Base-by-base conservation (phyloP, 2,797 vertebrate species). In the Thripadectes ignobilis region DNA sequence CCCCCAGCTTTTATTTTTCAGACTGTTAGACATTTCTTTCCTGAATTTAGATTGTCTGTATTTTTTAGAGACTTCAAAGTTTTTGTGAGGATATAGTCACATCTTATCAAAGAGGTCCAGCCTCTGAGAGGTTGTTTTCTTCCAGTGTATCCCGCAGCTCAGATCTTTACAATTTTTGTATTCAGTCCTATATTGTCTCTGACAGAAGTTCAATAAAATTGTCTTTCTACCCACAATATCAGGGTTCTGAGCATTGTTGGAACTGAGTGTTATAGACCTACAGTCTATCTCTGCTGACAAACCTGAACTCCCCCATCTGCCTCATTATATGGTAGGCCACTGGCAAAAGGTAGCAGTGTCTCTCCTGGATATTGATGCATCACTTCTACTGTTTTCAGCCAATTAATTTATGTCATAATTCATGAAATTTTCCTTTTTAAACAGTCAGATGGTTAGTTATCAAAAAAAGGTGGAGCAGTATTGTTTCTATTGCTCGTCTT, bases 151-250 rank as follows among this genome's bases (percentile, higher is more conserved):
- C 84, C 88, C 46, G 45, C 62, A 83, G 92, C 51, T 96, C 76
- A 73, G 83, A 74, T 92, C 55, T 95, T 86, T 87, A 90, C 38
- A 74, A 58, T 69, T 92, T 87, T 81, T 96, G 48, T 77, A 73
- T 94, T 89, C 73, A 36, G 55, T 48, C 19, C 36, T 39, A 46
- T 61, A 94, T 89, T 39, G 49, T 75, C 74, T 96, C 85, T 80
- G 84, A 93, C 63, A 94, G 90, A 93, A 94, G 83, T 86, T 96
- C 92, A 93, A 95, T 95, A 95, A 94, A 95, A 94, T 95, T 54
- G 77, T 68, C 84, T 92, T 94, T 86, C 88, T 59, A 48, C 10
- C 51, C 39, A 75, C 82, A 85, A 30, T 78, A 92, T 83, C 43
- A 92, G 84, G 66, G 59, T 80, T 85, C 79, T 92, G 69, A 85